Percentiles rank a stretch among this genome's conserved stretches.
Conservation (phyloP, 2,797 vertebrate species). For the Acridotheres tristis region DNA sequence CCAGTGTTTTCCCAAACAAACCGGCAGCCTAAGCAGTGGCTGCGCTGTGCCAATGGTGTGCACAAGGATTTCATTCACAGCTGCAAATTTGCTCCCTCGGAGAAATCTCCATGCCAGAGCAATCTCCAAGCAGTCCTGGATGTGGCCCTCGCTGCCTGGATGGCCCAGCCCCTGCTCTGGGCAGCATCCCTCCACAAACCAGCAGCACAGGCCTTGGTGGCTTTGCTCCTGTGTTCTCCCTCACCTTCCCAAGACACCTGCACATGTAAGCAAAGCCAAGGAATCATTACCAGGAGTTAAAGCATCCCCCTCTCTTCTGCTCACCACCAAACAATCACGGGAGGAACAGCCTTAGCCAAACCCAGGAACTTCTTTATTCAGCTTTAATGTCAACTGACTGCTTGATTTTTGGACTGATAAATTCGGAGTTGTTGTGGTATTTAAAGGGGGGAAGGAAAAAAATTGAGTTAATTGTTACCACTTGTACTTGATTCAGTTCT, state of each 20-base stretch:
- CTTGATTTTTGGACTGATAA: conserved; percentile 49
- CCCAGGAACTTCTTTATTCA: conserved; percentile 53
- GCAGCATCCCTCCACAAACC: background rate
- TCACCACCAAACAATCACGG: background rate
- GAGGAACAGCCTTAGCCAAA: conserved; percentile 40
- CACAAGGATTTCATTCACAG: background rate
- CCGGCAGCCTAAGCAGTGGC: rapidly evolving
- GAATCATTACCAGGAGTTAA: background rate
- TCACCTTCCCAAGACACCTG: background rate
- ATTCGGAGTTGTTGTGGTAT: conserved; percentile 39
- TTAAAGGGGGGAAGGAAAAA: conserved; percentile 21
- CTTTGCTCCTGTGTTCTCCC: background rate
- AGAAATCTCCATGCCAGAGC: background rate
- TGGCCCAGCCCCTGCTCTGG: rapidly evolving
- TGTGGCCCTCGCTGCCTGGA: background rate
- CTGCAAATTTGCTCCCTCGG: background rate
- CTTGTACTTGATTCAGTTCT: conserved; percentile 81
- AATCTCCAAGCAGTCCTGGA: background rate
- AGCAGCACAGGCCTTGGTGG: background rate
- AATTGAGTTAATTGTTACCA: conserved; percentile 82
- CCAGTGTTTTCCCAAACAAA: background rate
- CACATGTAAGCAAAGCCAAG: background rate
- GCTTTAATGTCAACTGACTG: conserved; percentile 60
- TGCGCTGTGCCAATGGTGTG: background rate
- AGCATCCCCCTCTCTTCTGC: background rate